Percentiles rank a stretch among this genome's conserved stretches.
These are phyloP conservation scores for Heliconius nattereri DNA, from an alignment of 1,140 invertebrate species.

Conservation along the genomic window DNA sequence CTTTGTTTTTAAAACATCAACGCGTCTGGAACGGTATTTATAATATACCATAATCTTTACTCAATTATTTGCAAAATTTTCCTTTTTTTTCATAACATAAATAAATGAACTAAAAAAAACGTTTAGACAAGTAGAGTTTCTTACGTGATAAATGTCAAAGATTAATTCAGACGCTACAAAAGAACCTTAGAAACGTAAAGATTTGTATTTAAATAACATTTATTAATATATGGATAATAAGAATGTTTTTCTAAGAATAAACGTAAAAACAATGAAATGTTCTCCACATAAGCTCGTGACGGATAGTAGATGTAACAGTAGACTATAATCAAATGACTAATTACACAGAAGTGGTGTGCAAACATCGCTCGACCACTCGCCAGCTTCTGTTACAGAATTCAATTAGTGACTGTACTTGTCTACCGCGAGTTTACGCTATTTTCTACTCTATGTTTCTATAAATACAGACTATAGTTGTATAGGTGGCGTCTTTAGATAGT, in stretches of 20 bases:
- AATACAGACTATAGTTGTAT: slow-evolving; percentile 13
- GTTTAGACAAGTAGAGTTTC: too few species aligned
- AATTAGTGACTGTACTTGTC: slow-evolving; percentile 36
- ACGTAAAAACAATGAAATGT: slow-evolving; percentile 1
- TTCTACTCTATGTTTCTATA: neutral
- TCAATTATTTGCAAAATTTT: too few species aligned
- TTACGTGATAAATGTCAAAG: too few species aligned
- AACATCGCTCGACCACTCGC: slow-evolving; percentile 38
- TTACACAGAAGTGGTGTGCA: slow-evolving; percentile 41
- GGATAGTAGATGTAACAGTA: slow-evolving; percentile 18
- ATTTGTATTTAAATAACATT: too few species aligned
- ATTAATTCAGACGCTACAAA: too few species aligned
- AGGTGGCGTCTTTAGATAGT: neutral
- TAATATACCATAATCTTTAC: too few species aligned
- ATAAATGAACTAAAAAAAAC: too few species aligned
- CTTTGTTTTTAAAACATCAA: too few species aligned
- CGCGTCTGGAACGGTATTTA: too few species aligned
- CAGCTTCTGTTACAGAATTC: slow-evolving; percentile 41
- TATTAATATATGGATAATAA: too few species aligned
- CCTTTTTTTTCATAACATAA: too few species aligned
- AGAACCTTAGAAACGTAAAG: too few species aligned
- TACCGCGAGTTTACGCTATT: neutral
- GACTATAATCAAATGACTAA: slow-evolving; percentile 38
- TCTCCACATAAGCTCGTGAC: slow-evolving; percentile 4
- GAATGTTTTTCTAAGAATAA: neutral